Evolutionary conservation across 2,113 vertebrate genomes (phyloP), one percentile per base, ranked within the genome.

Genomic region (Glaucidium brasilianum): DNA sequence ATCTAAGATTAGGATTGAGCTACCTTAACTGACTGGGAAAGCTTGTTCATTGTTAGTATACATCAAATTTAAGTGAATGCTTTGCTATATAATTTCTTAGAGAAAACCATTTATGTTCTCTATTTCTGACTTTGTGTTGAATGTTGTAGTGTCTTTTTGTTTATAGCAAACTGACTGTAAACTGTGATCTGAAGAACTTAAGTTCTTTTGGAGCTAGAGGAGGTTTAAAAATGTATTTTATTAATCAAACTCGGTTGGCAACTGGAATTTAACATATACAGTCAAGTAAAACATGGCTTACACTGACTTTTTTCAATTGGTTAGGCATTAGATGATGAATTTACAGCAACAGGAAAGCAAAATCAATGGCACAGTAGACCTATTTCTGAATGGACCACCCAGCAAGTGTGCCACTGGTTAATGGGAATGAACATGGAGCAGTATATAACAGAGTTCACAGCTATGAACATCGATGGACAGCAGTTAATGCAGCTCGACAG

Each of bases 401-500:
- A 99, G 91, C 98, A 99, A 97, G 98, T 99, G 45, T 99, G 98
- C 94, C 99, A 99, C 92, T 99, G 98, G 98, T 78, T 99, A 93
- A 99, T 98, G 98, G 99, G 99, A 92, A 98, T 99, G 98, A 99
- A 99, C 85, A 98, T 99, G 98, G 99, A 99, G 95, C 99, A 99
- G 85, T 99, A 98, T 53, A 98, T 98, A n/a, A 68, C 97, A 12
- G 98, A 99, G 89, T 99, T 99, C 96, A 99, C 98, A 11, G 94
- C 98, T 43, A 99, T 98, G 88, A 98, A 97, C 22, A 78, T 99
- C 59, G 98, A 99, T 21, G 98, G 99, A 39, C 98, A 98, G 85
- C 99, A 99, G 95, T 95, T 99, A 52, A 97, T 99, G 96, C 97
- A 98, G 45, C 97, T 99, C 20, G 98, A 99, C 98, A 99, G 98